Evolutionary conservation across 2,797 vertebrate genomes (phyloP).

Genomic region (Cottoperca gobio): DNA sequence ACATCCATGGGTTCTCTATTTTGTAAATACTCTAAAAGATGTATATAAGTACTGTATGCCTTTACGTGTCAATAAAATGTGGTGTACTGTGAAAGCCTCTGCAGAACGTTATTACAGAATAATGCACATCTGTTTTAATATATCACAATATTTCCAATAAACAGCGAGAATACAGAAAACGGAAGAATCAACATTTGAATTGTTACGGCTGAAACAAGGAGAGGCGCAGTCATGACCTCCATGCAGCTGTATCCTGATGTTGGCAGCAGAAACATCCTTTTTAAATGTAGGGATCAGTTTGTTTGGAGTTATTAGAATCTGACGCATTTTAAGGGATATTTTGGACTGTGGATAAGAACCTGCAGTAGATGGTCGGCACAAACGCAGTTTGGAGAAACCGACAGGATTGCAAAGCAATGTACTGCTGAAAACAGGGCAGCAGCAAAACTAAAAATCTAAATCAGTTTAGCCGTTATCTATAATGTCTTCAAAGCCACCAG

Average conservation of each 20-base stretch:
- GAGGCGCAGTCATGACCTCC: no score
- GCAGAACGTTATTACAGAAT: neutral
- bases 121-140: neutral
- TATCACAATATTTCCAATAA: neutral
- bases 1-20: conserved; percentile 91
- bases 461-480: no score
- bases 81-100: conserved; percentile 83
- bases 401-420: no score
- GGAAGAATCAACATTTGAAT: neutral
- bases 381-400: no score
- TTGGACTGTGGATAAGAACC: no score
- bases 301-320: neutral
- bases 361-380: no score
- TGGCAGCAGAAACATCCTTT: neutral
- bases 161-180: neutral
- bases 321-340: no score
- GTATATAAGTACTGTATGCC: conserved; percentile 87
- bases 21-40: conserved; percentile 96
- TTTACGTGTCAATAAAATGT: conserved; percentile 93
- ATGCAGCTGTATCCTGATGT: neutral
- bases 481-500: no score
- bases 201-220: neutral
- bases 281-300: neutral
- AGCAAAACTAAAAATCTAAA: no score
- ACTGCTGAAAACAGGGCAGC: no score